Base-by-base conservation (phyloP, 2,888 invertebrate species). In the Auanema sp. region DNA sequence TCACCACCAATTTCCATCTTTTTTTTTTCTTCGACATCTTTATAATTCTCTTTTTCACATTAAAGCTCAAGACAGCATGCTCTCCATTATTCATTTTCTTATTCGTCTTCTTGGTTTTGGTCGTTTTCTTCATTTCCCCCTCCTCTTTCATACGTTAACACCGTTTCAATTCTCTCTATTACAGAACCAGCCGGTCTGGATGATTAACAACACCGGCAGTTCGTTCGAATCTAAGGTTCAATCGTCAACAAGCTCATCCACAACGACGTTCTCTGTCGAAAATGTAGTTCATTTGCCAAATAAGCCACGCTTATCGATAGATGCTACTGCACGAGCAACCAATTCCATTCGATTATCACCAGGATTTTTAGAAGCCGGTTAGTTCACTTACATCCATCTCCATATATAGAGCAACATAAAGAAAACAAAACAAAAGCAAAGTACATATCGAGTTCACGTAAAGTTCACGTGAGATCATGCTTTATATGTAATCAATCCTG, bases 291-390 rank as follows among this genome's bases (percentile, higher is more conserved):
- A 66, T n/a, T 72, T 76, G 41, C 74, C 75, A 16, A 76, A 76
- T 58, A 75, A 75, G 58, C 76, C 76, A 3, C 49, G 61, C 2
- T 59, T 76, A 16, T 69, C 70, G 23, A 76, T 76, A 50, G 76
- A 76, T 51, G 69, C 73, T 4, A 60, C 62, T 16, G 72, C 72
- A 4, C 50, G 76, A 50, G 76, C 76, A 11, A 52, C 65, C n/a
- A 64, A 67, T n/a, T 58, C 62, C 8, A 72, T 76, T 23, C 66
- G 64, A 18, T 65, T 76, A 18, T 74, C 74, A n/a, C 76, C 76
- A 2, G 66, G 65, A 14, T 76, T 72, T 50, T 25, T 76, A 14
- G 64, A 71, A 54, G 59, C 71, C 57, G 65, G 72, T 72, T 44
- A 42, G 59, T 52, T 33, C 33, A 33, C 8, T 5, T 5, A 16